Evolutionary conservation across 2,113 vertebrate genomes (phyloP), one percentile per base, ranked within the genome.

Genomic region (Otus sunia): DNA sequence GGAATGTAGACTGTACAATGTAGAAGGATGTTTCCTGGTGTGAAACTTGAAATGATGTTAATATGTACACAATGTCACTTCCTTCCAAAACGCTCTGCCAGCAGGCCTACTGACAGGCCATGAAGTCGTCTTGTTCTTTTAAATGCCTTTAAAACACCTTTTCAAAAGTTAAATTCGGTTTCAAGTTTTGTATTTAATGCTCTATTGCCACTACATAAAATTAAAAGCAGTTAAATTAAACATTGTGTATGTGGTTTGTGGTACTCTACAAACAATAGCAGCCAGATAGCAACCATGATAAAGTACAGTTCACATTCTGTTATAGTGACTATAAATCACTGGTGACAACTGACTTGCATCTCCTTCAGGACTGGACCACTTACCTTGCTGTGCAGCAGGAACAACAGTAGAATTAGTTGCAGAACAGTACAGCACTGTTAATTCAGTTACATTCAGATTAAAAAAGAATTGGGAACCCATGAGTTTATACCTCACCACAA

Each of bases 191-290:
- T 94, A 94, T 96, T 96, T 94, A 94, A 93, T 92, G 75, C 66
- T 97, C 19, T 82, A 29, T 80, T 93, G 91, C 86, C 58, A 92
- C 73, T 96, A 25, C 86, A 22, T 94, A 89, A 94, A 93, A 97
- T 95, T 92, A 92, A 97, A 97, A 95, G 87, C 78, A 47, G 67
- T 94, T 93, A 56, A 92, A 96, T 75, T 88, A 93, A 94, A 64
- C 20, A 26, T 1, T 5, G 15, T 2, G 7, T 34, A 27, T 15
- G 73, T 89, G 37, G 71, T 71, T 47, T 74, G 55, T 53, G 59
- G 76, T 77, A 55, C 37, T 86, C 26, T n/a, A 12, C 43, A 9
- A 77, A 7, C 3, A 2, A 11, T 1, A 47, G 55, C 60, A 85
- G 55, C 37, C 55, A 30, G 2, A 11, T 1, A 47, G 55, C 60